Evolutionary conservation across 2,888 invertebrate genomes (phyloP), one percentile per base, ranked within the genome.

Genomic region (Phyto melanocephala): DNA sequence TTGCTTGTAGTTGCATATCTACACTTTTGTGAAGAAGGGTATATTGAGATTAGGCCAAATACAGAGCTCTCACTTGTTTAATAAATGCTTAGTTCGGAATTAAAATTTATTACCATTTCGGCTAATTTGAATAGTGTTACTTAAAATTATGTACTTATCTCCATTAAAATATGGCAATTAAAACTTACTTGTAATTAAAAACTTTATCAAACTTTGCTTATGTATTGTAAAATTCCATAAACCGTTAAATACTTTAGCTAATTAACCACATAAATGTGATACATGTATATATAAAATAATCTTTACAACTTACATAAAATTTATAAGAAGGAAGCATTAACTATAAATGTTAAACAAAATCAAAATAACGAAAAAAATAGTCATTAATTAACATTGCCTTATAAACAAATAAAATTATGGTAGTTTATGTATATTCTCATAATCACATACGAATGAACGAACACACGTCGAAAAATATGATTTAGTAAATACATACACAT

Each of bases 311-410:
- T 40, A 17, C 56, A 70, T 17, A 42, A 28, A 42, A 45, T 20
- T 33, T 10, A 58, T 78, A 37, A 71, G 52, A 78, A 28, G 3
- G 3, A 5, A 28, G 17, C 56, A 75, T 42, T 65, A 71, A 71
- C 72, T 24, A 47, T 62, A 47, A 67, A 77, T 52, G 20, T 42
- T 20, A 17, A 22, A 40, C 6, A n/a, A 52, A 67, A 22, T 11
- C 37, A 28, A 72, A 71, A 54, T 58, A 72, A 42, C 10, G 8
- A 33, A 60, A 17, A 62, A 67, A 56, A 63, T 72, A 70, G 45
- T 35, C 54, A 68, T 63, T 76, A 62, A 67, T 71, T 75, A 79
- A 70, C 15, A 58, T 56, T 72, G 76, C 58, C 67, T 80, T 77
- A 52, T 60, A 71, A 74, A 47, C 54, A 67, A 77, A 72, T 62